Percentiles rank a stretch among this genome's conserved stretches.
Conservation (phyloP, 2,888 invertebrate species). For the Tyria jacobaeae region DNA sequence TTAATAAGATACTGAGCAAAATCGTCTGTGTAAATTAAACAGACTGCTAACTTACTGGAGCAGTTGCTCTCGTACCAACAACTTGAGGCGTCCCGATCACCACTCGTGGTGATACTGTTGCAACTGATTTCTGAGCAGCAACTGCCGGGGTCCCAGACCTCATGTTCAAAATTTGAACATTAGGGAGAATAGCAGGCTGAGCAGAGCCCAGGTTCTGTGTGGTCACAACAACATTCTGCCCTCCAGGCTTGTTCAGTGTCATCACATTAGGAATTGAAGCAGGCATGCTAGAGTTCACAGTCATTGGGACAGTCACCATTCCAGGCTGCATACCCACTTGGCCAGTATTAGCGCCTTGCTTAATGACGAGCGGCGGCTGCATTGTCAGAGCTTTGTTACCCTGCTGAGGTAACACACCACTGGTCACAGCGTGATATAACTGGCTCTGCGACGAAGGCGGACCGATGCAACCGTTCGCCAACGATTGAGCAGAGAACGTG, state of each 20-base stretch:
- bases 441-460: slow-evolving; percentile 83
- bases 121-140: slow-evolving; percentile 91
- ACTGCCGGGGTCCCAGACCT: slow-evolving; percentile 90
- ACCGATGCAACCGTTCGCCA: slow-evolving; percentile 91
- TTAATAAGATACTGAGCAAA: slow-evolving; percentile 50
- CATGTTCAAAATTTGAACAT: slow-evolving; percentile 95
- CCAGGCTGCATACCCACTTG: slow-evolving; percentile 83
- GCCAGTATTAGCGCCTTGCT: slow-evolving; percentile 70
- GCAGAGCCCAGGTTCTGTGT: slow-evolving; percentile 88
- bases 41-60: slow-evolving; percentile 88
- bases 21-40: slow-evolving; percentile 38
- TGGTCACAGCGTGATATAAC: slow-evolving; percentile 83
- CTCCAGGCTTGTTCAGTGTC: slow-evolving; percentile 87
- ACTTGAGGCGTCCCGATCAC: slow-evolving; percentile 94
- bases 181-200: slow-evolving; percentile 89
- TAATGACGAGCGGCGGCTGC: slow-evolving; percentile 82
- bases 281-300: slow-evolving; percentile 86
- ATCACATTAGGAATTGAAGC: slow-evolving; percentile 88
- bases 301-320: slow-evolving; percentile 89
- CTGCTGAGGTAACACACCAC: slow-evolving; percentile 67
- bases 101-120: slow-evolving; percentile 92
- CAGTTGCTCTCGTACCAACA: slow-evolving; percentile 92
- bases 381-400: slow-evolving; percentile 69
- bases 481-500: slow-evolving; percentile 78
- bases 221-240: slow-evolving; percentile 84